These are phyloP conservation scores for Malacosoma neustria DNA, from an alignment of 2,888 invertebrate species.

Conservation along the genomic window DNA sequence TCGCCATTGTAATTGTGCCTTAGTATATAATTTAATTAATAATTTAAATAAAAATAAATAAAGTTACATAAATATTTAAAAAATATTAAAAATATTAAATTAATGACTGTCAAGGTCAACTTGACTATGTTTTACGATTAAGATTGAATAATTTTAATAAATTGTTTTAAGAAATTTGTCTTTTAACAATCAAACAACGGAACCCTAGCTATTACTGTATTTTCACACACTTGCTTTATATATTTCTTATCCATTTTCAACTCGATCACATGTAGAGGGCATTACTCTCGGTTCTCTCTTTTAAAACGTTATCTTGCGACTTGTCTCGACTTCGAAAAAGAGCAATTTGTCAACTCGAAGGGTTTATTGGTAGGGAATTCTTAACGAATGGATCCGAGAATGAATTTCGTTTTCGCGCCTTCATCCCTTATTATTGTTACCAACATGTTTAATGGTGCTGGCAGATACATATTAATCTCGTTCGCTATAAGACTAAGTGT, in stretches of 20 bases:
- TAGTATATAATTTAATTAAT: too few relatives aligned
- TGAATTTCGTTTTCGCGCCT: not conserved
- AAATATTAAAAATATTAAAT: too few relatives aligned
- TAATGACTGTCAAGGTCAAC: too few relatives aligned
- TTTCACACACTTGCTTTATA: not conserved
- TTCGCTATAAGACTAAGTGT: too few relatives aligned
- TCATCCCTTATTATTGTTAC: not conserved
- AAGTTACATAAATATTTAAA: too few relatives aligned
- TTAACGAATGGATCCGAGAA: slow-evolving; percentile 1
- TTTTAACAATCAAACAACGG: too few relatives aligned
- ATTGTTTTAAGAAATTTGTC: too few relatives aligned
- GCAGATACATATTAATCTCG: too few relatives aligned
- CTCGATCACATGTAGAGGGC: slow-evolving; percentile 58
- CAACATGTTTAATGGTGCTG: not conserved
- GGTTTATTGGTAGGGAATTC: slow-evolving; percentile 21
- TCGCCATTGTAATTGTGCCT: too few relatives aligned
- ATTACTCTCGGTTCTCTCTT: slow-evolving; percentile 51
- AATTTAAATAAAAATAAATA: too few relatives aligned
- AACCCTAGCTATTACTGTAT: not conserved
- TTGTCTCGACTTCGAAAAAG: slow-evolving; percentile 45
- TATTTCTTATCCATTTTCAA: slow-evolving; percentile 55
- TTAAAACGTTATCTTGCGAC: slow-evolving; percentile 54
- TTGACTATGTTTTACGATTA: too few relatives aligned
- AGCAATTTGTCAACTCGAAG: slow-evolving; percentile 48
- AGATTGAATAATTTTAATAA: too few relatives aligned